phyloP scores from a whole-genome alignment of 2,113 vertebrate genomes.

The Pollimyrus isidori region DNA sequence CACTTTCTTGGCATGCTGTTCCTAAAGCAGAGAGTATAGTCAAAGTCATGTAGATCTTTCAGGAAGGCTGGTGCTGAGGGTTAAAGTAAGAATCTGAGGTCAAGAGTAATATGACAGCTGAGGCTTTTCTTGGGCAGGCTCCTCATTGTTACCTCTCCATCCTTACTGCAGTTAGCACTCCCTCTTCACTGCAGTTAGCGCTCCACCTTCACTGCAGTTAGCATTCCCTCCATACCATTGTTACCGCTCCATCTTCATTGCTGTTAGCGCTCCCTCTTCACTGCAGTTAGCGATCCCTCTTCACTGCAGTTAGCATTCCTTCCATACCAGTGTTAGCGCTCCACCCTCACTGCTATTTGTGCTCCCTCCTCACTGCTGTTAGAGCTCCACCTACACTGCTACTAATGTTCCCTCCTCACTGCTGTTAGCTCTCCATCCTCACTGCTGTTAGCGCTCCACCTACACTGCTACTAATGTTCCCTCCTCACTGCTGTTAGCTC shows the following conservation, averaged over 20 bases:
- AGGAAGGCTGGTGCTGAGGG: background rate
- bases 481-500: background rate
- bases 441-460: background rate
- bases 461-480: background rate
- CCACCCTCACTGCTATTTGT: background rate
- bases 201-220: background rate
- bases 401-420: background rate
- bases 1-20: background rate
- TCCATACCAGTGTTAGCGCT: background rate
- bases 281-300: too few species aligned
- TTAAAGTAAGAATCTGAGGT: background rate
- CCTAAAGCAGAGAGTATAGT: background rate
- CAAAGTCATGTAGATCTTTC: background rate
- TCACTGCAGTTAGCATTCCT: background rate
- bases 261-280: background rate
- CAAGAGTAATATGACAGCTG: background rate
- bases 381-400: background rate
- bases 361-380: background rate
- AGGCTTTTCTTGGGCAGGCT: background rate
- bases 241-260: background rate
- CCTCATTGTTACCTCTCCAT: background rate
- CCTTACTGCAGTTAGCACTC: background rate
- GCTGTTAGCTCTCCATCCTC: background rate
- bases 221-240: background rate
- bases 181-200: background rate